Evolutionary conservation across 2,113 vertebrate genomes (phyloP), one percentile per base, ranked within the genome.

Genomic region (Sebastes fasciatus): DNA sequence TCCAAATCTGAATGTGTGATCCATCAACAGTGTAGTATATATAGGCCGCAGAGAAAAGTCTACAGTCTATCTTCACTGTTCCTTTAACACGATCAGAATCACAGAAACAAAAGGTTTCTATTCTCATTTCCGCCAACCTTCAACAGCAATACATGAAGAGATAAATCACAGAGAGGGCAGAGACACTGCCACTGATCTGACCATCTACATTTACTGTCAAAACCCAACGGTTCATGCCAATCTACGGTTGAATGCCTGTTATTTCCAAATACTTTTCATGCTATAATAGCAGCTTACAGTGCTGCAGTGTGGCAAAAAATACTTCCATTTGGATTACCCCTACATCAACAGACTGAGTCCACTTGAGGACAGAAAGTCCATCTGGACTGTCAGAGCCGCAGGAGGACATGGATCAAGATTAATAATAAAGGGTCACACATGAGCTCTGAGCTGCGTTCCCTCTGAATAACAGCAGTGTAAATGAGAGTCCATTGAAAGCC

Each of bases 401-500:
- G 51, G 40, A 49, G 12, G 46, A 61, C 21, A 14, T 19, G n/a
- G 43, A n/a, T 74, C 63, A 10, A n/a, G 23, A 57, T 61, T 19
- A 45, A 68, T 40, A 54, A 60, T 46, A 46, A 10, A 60, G 42
- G 62, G 14, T n/a, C 51, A 61, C 49, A 72, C n/a, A 34, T 34
- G 34, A 34, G 34, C 34, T 34, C 34, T 34, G 49, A 26, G 49
- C 58, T 8, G 42, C 43, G 52, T 42, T 76, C 63, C 42, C 57
- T 61, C n/a, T 85, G 72, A 81, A 54, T 60, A 79, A 51, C 8
- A 64, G 70, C 49, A 58, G 76, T 58, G 61, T 79, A 34, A 42
- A 77, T 48, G 58, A 64, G 45, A 68, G 69, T 86, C 66, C 67
- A 60, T 4, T 60, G 54, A 80, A 69, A 60, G 57, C 83, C 84